These are phyloP conservation scores for Melanogrammus aeglefinus DNA, from an alignment of 2,797 vertebrate species.

Conservation along the genomic window DNA sequence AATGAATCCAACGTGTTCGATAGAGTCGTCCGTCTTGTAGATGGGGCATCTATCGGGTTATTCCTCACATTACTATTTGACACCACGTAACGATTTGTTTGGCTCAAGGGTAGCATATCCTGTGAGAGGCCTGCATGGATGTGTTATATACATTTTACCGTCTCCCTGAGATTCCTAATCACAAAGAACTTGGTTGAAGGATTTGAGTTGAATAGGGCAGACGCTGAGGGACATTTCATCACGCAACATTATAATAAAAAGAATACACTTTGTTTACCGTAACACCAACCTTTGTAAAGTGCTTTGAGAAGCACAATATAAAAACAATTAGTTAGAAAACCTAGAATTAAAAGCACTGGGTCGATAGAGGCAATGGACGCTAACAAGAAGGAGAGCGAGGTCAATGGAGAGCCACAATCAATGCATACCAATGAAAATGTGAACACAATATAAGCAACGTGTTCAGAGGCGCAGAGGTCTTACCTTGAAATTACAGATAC, in stretches of 20 bases:
- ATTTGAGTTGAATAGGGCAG: background rate
- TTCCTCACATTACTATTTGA: slow-evolving; percentile 3
- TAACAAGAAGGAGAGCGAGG: background rate
- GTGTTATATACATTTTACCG: background rate
- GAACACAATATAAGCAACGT: background rate
- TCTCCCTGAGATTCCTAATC: too few species aligned
- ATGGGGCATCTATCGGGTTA: slow-evolving; percentile 23
- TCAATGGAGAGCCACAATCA: background rate
- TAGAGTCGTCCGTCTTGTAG: slow-evolving; percentile 37
- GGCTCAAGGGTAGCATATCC: background rate
- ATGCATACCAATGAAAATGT: background rate
- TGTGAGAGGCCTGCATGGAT: background rate
- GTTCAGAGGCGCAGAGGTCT: slow-evolving; percentile 45
- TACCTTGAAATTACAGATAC: slow-evolving; percentile 99
- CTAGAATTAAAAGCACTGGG: background rate
- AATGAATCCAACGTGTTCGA: slow-evolving; percentile 20
- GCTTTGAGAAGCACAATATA: background rate
- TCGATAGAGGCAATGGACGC: background rate
- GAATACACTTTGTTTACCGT: background rate
- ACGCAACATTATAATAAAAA: background rate
- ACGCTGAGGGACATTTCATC: too few species aligned
- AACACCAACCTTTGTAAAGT: background rate
- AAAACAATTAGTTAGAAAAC: background rate
- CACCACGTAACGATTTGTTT: background rate
- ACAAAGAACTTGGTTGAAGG: background rate